Conservation (phyloP, 2,797 vertebrate genomes). For the Meda fulgida region DNA sequence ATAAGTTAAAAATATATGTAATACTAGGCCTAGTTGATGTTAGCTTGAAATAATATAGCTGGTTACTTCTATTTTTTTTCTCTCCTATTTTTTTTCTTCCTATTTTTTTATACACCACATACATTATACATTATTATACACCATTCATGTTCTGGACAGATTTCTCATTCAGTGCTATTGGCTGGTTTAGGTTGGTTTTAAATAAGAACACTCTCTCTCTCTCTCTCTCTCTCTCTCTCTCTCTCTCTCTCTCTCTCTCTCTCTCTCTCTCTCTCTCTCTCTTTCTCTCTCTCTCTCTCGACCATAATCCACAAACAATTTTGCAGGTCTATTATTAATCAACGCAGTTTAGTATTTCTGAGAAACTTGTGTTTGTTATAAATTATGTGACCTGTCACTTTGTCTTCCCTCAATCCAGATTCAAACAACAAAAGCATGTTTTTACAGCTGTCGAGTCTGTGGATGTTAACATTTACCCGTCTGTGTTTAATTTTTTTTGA, state of each 20-base stretch:
- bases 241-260: too few relatives aligned
- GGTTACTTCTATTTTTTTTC: too few relatives aligned
- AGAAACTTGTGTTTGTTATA: constrained; percentile 1
- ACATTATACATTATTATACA: too few relatives aligned
- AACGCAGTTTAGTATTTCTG: neutral
- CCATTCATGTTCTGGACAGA: too few relatives aligned
- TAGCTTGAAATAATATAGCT: neutral
- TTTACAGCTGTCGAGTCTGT: constrained; percentile 47
- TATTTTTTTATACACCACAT: too few relatives aligned
- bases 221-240: too few relatives aligned
- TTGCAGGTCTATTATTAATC: neutral
- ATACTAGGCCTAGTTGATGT: neutral
- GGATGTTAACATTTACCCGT: constrained; percentile 23
- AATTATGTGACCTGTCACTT: constrained; percentile 20
- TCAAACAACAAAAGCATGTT: constrained; percentile 41
- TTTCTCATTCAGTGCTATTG: too few relatives aligned
- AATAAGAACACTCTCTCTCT: neutral
- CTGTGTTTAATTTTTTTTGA: constrained; percentile 3
- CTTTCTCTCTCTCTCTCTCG: neutral
- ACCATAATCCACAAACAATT: neutral
- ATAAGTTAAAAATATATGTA: too few relatives aligned
- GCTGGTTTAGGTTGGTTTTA: too few relatives aligned
- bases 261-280: too few relatives aligned
- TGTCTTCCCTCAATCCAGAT: constrained; percentile 6
- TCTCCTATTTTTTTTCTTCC: neutral